Conservation (phyloP, 2,797 vertebrate genomes). For the Valencia hispanica region DNA sequence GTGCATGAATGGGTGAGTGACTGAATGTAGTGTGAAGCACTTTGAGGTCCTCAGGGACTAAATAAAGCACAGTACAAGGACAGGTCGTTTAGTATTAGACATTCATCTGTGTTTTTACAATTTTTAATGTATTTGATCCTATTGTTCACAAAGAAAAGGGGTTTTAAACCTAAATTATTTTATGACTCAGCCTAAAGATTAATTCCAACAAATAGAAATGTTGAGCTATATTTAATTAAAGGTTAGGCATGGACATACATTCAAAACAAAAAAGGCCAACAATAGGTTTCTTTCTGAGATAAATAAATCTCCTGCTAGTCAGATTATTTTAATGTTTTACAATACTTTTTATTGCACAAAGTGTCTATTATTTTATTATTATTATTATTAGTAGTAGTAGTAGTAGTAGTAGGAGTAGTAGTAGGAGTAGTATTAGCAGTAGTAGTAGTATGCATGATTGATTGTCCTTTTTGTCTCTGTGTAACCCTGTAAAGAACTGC, state of each 20-base stretch:
- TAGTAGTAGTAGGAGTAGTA: too few species aligned
- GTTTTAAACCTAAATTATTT: conserved; percentile 13
- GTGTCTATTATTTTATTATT: background rate
- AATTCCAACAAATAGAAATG: background rate
- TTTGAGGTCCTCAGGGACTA: too few species aligned
- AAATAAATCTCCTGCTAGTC: too few species aligned
- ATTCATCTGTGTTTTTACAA: conserved; percentile 7
- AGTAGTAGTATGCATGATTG: background rate
- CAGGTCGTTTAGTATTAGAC: conserved; percentile 31
- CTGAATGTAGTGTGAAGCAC: too few species aligned
- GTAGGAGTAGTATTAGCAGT: too few species aligned
- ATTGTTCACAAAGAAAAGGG: conserved; percentile 16
- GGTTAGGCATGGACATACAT: background rate
- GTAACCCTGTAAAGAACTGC: background rate
- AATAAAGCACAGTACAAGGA: too few species aligned
- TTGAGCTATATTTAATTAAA: background rate
- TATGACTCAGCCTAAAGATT: conserved; percentile 10
- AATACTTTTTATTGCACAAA: background rate
- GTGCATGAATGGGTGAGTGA: too few species aligned
- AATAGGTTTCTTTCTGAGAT: background rate
- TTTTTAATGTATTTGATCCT: background rate
- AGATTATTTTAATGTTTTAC: background rate
- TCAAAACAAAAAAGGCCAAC: background rate
- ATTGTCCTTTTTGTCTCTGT: background rate
- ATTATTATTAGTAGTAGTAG: background rate